These are phyloP conservation scores for Halcyon leucocephala DNA, from an alignment of 2,797 vertebrate species.

Conservation along the genomic window DNA sequence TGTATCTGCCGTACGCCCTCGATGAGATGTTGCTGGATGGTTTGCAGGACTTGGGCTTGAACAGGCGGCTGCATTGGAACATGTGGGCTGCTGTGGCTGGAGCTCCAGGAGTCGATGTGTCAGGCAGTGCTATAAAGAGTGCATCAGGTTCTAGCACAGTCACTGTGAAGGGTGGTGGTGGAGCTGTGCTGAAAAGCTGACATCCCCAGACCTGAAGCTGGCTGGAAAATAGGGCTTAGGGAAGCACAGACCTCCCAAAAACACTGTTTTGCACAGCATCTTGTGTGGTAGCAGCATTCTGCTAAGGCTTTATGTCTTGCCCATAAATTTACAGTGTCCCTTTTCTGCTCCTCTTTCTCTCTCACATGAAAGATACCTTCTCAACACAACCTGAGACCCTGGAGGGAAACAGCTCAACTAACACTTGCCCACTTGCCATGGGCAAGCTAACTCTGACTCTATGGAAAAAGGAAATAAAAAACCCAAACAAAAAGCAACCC, in stretches of 20 bases:
- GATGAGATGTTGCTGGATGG: background rate
- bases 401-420: background rate
- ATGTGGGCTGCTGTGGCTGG: background rate
- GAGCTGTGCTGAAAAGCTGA: background rate
- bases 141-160: background rate
- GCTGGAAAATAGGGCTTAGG: background rate
- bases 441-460: background rate
- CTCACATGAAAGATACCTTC: background rate
- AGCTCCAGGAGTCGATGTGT: background rate
- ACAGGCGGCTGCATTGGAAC: background rate
- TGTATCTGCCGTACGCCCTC: rapidly evolving
- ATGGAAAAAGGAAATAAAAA: background rate
- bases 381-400: background rate
- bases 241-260: background rate
- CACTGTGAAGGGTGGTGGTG: background rate
- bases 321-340: background rate
- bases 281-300: background rate
- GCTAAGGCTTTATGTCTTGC: background rate
- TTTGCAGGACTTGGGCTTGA: background rate
- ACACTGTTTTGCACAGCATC: background rate
- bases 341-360: background rate
- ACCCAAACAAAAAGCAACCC: background rate
- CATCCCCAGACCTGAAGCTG: background rate
- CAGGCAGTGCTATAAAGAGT: background rate
- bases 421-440: background rate